Evolutionary conservation across 2,888 invertebrate species (phyloP), one percentile per base, ranked within the genome.

Genomic region (Pyralis farinalis): DNA sequence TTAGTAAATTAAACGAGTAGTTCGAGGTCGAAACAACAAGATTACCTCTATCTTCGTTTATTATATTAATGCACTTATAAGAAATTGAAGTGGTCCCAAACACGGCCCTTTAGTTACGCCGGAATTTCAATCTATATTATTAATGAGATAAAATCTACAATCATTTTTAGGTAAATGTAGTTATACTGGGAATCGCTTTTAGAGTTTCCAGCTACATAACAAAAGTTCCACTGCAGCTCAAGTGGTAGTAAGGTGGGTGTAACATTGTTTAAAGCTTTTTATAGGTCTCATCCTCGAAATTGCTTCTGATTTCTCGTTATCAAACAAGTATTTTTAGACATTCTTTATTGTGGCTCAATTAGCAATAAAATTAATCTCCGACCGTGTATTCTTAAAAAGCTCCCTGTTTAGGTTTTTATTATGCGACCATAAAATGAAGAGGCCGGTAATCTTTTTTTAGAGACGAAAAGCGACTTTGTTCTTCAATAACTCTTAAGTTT

Each of bases 1-100:
- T 86, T 83, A 80, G 78, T 74, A 73, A 76, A 83, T 82, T 80
- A 76, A 79, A 65, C 67, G 72, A 66, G 60, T 64, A 57, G 64
- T 63, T 58, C 60, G 59, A 72, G 63, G 65, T 70, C 56, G 63
- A 49, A 63, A 62, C 63, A 66, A 70, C 67, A 47, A 55, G 62
- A 66, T 63, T 66, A 62, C 56, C 58, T 63, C 56, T 53, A 56
- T 59, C 62, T 64, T 63, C 61, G 55, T 60, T 60, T 33, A 68
- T 69, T 63, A 64, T 61, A 62, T 57, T 55, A 56, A 55, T 57
- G 42, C 48, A 48, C 47, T 35, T 34, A 46, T 47, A 35, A 41
- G 48, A 47, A 48, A 45, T 58, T 53, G 55, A 47, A 53, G 42
- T 43, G 55, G 60, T 4, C 58, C 47, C 40, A 63, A 44, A 40